phyloP scores from a whole-genome alignment of 2,888 invertebrate species.

The Eristalinus sepulchralis region DNA sequence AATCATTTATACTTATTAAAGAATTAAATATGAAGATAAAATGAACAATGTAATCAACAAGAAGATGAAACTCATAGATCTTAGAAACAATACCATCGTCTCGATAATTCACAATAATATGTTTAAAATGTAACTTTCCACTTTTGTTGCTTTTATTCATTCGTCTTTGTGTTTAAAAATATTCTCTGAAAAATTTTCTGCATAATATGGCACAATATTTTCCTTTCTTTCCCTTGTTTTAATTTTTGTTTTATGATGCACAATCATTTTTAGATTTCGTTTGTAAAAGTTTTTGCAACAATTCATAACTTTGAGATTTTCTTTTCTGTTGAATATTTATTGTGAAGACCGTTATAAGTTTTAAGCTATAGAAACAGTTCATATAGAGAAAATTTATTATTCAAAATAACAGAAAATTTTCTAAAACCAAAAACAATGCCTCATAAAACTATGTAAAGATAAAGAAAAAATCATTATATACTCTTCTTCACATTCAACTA shows the following conservation, averaged over 20 bases:
- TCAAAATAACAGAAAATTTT: slow-evolving; percentile 2
- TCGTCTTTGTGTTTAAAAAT: no score
- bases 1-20: slow-evolving; percentile 35
- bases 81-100: background rate
- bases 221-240: no score
- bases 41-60: background rate
- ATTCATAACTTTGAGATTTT: no score
- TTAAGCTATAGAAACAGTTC: slow-evolving; percentile 32
- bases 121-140: background rate
- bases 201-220: no score
- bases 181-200: no score
- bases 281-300: no score
- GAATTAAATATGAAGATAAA: background rate
- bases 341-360: slow-evolving; percentile 13
- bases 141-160: background rate
- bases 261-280: no score
- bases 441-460: slow-evolving; percentile 12
- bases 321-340: no score
- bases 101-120: background rate
- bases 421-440: slow-evolving; percentile 19
- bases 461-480: slow-evolving; percentile 19
- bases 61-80: background rate
- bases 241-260: no score
- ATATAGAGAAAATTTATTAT: slow-evolving; percentile 46
- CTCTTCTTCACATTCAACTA: slow-evolving; percentile 55